These are phyloP conservation scores for Pterostichus niger DNA, from an alignment of 2,888 invertebrate genomes.

Conservation along the genomic window DNA sequence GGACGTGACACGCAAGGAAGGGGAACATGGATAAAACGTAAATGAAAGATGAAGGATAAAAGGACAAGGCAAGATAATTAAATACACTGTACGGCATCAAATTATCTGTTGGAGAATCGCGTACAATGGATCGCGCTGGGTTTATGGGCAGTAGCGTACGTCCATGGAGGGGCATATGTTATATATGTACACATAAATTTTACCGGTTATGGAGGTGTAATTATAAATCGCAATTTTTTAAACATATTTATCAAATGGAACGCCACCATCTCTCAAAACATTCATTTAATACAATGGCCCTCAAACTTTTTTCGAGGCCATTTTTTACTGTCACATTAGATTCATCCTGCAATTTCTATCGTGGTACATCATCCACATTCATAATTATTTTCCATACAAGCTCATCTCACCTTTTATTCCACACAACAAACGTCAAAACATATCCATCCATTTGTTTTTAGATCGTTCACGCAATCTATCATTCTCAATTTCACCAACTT, in stretches of 20 bases:
- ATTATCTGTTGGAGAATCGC: constrained; percentile 72
- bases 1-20: constrained; percentile 32
- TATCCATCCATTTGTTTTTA: too few species aligned
- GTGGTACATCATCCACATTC: too few species aligned
- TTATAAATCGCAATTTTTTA: constrained; percentile 25
- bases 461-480: too few species aligned
- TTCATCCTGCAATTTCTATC: too few species aligned
- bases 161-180: constrained; percentile 44
- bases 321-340: too few species aligned
- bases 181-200: constrained; percentile 45
- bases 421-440: too few species aligned
- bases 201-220: not conserved
- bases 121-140: constrained; percentile 43
- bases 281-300: too few species aligned
- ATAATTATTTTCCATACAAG: too few species aligned
- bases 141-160: constrained; percentile 60
- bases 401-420: too few species aligned
- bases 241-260: not conserved
- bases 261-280: too few species aligned
- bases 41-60: constrained; percentile 66
- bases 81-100: constrained; percentile 77
- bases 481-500: too few species aligned
- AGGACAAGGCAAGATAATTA: constrained; percentile 72
- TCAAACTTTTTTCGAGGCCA: too few species aligned
- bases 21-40: constrained; percentile 61